These are phyloP conservation scores for Rhodeus uyekii DNA, from an alignment of 2,797 vertebrate species.

Conservation along the genomic window DNA sequence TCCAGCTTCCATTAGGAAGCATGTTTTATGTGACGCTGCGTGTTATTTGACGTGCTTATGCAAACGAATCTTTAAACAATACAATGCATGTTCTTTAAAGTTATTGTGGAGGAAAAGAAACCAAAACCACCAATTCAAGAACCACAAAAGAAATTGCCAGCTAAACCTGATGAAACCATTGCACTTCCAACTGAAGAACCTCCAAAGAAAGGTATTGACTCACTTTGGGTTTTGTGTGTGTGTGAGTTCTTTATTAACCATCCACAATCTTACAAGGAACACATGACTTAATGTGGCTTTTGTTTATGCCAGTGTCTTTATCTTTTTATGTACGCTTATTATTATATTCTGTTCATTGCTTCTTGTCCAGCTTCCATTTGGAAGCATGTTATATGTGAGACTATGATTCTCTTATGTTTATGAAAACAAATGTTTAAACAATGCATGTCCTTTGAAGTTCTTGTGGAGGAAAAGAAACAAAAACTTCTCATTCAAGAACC, in stretches of 20 bases:
- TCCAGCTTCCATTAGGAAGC: slow-evolving; percentile 67
- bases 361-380: slow-evolving; percentile 64
- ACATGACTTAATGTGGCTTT: too few species aligned
- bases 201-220: too few species aligned
- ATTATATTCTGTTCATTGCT: slow-evolving; percentile 64
- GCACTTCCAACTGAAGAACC: too few species aligned
- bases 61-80: slow-evolving; percentile 54
- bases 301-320: slow-evolving; percentile 21
- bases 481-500: slow-evolving; percentile 67
- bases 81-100: slow-evolving; percentile 77
- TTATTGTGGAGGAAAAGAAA: slow-evolving; percentile 78
- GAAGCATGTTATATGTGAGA: slow-evolving; percentile 63
- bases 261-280: too few species aligned
- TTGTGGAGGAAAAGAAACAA: slow-evolving; percentile 77
- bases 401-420: slow-evolving; percentile 49
- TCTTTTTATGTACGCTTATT: slow-evolving; percentile 1
- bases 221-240: too few species aligned
- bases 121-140: slow-evolving; percentile 69
- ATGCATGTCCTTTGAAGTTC: slow-evolving; percentile 78
- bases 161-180: too few species aligned
- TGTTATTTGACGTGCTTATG: slow-evolving; percentile 48
- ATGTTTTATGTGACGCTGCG: slow-evolving; percentile 57
- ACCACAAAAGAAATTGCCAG: slow-evolving; percentile 50
- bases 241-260: too few species aligned
- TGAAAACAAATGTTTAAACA: slow-evolving; percentile 55